A percentile compares a stretch with the other conserved stretches of the same genome.
Conservation (phyloP, 2,888 invertebrate species). For the Poecilobothrus nobilitatus region DNA sequence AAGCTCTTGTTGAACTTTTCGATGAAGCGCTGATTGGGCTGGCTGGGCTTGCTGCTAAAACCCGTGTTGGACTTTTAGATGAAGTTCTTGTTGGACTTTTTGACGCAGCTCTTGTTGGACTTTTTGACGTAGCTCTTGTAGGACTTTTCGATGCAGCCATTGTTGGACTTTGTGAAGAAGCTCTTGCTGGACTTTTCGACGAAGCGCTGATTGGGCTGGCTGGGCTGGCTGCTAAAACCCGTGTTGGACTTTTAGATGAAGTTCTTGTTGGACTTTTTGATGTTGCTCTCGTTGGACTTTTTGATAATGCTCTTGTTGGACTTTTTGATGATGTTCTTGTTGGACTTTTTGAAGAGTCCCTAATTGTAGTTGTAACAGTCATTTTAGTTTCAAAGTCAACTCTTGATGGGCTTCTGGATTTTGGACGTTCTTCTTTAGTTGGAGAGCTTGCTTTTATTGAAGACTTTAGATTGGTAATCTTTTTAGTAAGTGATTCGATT, state of each 20-base stretch:
- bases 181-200: constrained; percentile 13
- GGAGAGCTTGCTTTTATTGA: constrained; percentile 7
- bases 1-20: constrained; percentile 22
- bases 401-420: constrained; percentile 7
- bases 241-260: not conserved
- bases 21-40: constrained; percentile 12
- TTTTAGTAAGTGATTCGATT: constrained; percentile 1
- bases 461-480: constrained; percentile 20
- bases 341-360: not conserved
- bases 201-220: not conserved
- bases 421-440: constrained; percentile 9
- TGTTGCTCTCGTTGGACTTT: not conserved
- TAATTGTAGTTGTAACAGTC: not conserved
- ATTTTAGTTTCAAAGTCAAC: constrained; percentile 5
- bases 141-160: not conserved
- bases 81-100: constrained; percentile 22
- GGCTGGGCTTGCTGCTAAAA: not conserved
- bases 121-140: not conserved
- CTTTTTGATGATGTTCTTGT: not conserved
- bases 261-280: not conserved
- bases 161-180: constrained; percentile 5
- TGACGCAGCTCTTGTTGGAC: constrained; percentile 20
- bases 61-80: not conserved
- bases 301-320: not conserved
- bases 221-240: not conserved